Conservation (phyloP, 2,113 vertebrate species). For the Atractosteus spatula region DNA sequence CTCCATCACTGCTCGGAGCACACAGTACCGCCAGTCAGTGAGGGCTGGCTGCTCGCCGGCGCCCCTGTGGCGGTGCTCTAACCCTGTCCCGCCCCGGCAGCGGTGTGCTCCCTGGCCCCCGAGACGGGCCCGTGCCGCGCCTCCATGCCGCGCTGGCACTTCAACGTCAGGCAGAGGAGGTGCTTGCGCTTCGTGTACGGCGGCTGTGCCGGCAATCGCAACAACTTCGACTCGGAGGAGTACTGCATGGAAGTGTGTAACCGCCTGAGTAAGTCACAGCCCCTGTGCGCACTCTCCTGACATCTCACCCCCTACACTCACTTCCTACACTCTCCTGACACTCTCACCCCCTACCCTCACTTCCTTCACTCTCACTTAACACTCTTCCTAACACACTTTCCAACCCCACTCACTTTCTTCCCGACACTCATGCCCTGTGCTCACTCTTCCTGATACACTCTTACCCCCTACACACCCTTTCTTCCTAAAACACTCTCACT, state of each 20-base stretch:
- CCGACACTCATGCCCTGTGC: not conserved
- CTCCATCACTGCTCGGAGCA: not conserved
- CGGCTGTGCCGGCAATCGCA: slow-evolving; percentile 97
- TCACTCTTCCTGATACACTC: no score
- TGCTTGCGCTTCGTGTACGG: slow-evolving; percentile 93
- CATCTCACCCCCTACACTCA: no score
- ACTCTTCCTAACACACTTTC: no score
- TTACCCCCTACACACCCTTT: no score
- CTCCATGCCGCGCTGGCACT: slow-evolving; percentile 94
- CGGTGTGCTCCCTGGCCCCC: slow-evolving; percentile 92
- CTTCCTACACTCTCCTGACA: no score
- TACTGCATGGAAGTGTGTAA: slow-evolving; percentile 97
- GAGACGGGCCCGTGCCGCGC: slow-evolving; percentile 92
- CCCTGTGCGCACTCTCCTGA: no score
- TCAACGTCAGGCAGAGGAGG: slow-evolving; percentile 85
- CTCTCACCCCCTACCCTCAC: no score
- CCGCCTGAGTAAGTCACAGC: slow-evolving; percentile 86
- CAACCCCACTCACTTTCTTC: not conserved
- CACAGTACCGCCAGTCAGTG: not conserved
- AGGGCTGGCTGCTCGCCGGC: no score
- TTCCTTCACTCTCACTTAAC: no score
- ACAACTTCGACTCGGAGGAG: slow-evolving; percentile 98
- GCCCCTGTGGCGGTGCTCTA: slow-evolving; percentile 42
- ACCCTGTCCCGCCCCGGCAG: slow-evolving; percentile 67
- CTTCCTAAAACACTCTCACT: no score